These are phyloP conservation scores for Ispidina lecontei DNA, from an alignment of 2,797 vertebrate genomes.

Conservation along the genomic window DNA sequence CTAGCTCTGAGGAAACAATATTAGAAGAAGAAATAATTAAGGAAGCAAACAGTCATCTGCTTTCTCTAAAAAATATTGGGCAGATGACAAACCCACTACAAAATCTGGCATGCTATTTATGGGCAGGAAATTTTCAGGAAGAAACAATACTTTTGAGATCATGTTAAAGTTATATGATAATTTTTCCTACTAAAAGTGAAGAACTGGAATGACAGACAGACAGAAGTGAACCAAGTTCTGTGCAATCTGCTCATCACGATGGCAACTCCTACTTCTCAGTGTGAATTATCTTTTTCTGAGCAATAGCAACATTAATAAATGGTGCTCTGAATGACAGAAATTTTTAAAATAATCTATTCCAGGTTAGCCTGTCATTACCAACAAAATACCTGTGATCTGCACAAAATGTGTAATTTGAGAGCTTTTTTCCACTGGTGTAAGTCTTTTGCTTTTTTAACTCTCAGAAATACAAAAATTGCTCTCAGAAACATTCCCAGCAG, in stretches of 20 bases:
- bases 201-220: neutral
- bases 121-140: constrained; percentile 8
- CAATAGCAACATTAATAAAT: constrained; percentile 4
- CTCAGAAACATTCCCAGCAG: constrained; percentile 31
- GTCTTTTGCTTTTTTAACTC: constrained; percentile 22
- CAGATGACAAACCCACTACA: constrained; percentile 42
- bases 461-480: neutral
- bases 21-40: constrained; percentile 37
- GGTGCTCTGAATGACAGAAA: neutral
- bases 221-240: neutral
- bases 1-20: constrained; percentile 11
- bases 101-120: constrained; percentile 29
- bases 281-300: neutral
- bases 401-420: constrained; percentile 13
- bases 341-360: constrained; percentile 36
- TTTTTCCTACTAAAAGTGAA: constrained; percentile 8
- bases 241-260: neutral
- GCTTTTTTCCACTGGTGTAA: neutral
- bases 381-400: constrained; percentile 55
- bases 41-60: constrained; percentile 31
- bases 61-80: constrained; percentile 37
- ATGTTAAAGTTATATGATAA: neutral
- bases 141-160: constrained; percentile 3
- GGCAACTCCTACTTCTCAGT: neutral
- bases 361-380: constrained; percentile 61